phyloP scores from a whole-genome alignment of 2,888 invertebrate species.

The Margaritifera margaritifera region DNA sequence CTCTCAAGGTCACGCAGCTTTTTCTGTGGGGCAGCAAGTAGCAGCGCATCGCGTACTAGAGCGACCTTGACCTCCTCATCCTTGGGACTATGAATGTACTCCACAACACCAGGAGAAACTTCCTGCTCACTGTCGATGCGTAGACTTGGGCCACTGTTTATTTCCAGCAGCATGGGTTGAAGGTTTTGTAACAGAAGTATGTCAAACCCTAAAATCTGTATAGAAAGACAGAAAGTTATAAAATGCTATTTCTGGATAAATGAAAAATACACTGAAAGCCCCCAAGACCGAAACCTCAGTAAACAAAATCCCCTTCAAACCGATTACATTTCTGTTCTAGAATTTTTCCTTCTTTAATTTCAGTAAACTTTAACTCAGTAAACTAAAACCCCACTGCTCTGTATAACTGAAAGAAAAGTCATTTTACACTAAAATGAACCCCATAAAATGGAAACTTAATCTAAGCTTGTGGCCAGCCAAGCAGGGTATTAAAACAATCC shows the following conservation, averaged over 20 bases:
- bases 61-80: constrained; percentile 74
- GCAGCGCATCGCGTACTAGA: constrained; percentile 73
- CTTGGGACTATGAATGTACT: constrained; percentile 63
- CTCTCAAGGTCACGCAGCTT: constrained; percentile 46
- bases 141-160: constrained; percentile 74
- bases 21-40: constrained; percentile 68
- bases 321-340: too few species aligned
- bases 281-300: too few species aligned
- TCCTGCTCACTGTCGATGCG: constrained; percentile 73
- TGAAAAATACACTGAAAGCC: too few species aligned
- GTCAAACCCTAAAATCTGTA: constrained; percentile 75
- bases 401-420: too few species aligned
- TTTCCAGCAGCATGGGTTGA: constrained; percentile 74
- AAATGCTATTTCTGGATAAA: background rate
- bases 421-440: too few species aligned
- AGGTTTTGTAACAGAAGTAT: constrained; percentile 72
- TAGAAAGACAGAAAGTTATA: constrained; percentile 8
- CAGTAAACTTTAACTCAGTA: too few species aligned
- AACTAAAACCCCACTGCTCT: too few species aligned
- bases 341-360: too few species aligned
- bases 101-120: constrained; percentile 59
- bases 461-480: too few species aligned
- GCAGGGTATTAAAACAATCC: too few species aligned
- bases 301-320: too few species aligned
- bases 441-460: too few species aligned